Percentiles rank a stretch among this genome's conserved stretches.
phyloP scores from a whole-genome alignment of 2,797 vertebrate species.

The Gymnopithys bicolor region DNA sequence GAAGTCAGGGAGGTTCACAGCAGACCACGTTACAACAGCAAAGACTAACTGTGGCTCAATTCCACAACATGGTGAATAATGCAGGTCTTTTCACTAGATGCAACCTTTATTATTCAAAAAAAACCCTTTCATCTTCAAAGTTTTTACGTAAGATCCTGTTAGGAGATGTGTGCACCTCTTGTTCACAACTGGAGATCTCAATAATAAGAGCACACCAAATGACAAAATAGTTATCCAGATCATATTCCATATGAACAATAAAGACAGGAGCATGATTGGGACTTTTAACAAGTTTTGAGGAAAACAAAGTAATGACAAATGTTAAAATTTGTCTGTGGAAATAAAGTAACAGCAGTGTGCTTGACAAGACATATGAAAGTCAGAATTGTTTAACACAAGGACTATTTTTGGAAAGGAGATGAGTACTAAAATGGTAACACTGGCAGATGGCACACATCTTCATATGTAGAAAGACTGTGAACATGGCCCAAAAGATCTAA shows the following conservation, averaged over 20 bases:
- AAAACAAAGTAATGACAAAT: conserved; percentile 11
- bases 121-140: background rate
- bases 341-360: background rate
- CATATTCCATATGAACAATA: background rate
- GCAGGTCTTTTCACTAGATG: background rate
- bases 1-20: background rate
- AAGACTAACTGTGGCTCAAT: background rate
- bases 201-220: background rate
- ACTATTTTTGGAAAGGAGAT: conserved; percentile 1
- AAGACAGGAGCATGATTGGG: background rate
- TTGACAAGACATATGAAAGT: conserved; percentile 5
- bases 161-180: background rate
- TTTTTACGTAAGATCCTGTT: background rate
- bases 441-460: conserved; percentile 23
- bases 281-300: background rate
- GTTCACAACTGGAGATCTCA: fast-evolving
- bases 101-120: background rate
- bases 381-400: conserved; percentile 20
- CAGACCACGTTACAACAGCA: background rate
- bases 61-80: background rate
- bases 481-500: background rate
- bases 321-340: background rate
- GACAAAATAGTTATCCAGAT: background rate
- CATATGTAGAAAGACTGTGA: background rate
- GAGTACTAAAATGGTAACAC: background rate